These are phyloP conservation scores for Ornithoptera priamus DNA, from an alignment of 2,888 invertebrate species.

Conservation along the genomic window DNA sequence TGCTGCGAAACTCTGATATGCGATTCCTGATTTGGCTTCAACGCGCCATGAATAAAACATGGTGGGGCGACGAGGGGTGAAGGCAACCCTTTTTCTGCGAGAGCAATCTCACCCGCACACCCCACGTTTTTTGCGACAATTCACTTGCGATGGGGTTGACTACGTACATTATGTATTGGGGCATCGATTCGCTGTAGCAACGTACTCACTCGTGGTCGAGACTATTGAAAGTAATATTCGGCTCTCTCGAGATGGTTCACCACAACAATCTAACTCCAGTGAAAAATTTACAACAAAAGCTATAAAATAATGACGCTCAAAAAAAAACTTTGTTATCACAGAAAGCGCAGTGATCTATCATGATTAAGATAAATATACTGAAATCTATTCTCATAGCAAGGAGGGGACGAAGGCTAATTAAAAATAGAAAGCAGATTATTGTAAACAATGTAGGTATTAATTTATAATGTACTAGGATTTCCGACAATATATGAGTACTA, in stretches of 20 bases:
- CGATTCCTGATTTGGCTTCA: slow-evolving; percentile 54
- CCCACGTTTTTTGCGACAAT: slow-evolving; percentile 63
- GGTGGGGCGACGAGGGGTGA: slow-evolving; percentile 48
- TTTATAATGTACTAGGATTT: too few species aligned
- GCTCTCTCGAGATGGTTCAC: not conserved
- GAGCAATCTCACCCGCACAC: slow-evolving; percentile 59
- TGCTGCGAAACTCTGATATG: slow-evolving; percentile 56
- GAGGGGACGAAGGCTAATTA: too few species aligned
- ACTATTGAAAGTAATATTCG: not conserved
- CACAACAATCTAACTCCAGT: too few species aligned
- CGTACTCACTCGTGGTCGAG: slow-evolving; percentile 1
- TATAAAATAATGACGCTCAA: not conserved
- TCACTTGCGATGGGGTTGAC: slow-evolving; percentile 50
- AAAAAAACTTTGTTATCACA: not conserved
- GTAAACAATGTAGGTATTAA: too few species aligned
- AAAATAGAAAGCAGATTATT: too few species aligned
- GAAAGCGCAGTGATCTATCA: too few species aligned
- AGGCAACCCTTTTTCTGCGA: slow-evolving; percentile 62
- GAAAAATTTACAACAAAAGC: not conserved
- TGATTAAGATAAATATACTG: too few species aligned
- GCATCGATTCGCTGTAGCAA: slow-evolving; percentile 44
- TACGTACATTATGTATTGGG: slow-evolving; percentile 30
- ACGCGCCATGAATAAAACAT: slow-evolving; percentile 76
- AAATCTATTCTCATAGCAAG: too few species aligned
- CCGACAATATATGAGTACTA: too few species aligned